Percentiles rank a stretch among this genome's conserved stretches.
phyloP scores from a whole-genome alignment of 2,113 vertebrate genomes.

The Microtus oregoni region DNA sequence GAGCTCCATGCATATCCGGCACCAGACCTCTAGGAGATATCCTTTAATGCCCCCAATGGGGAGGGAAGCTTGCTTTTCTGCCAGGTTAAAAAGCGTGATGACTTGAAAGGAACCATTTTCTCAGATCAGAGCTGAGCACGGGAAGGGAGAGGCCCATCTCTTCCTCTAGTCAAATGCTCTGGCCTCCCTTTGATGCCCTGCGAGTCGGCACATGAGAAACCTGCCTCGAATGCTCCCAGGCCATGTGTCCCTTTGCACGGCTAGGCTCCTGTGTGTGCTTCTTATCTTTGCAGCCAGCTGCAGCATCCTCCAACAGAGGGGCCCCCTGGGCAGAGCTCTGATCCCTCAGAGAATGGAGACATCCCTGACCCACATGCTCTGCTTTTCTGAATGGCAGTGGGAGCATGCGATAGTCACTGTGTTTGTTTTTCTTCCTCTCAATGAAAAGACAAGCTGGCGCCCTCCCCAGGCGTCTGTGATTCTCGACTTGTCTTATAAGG shows the following conservation, averaged over 20 bases:
- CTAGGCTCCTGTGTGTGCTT: neutral
- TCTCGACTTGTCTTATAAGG: neutral
- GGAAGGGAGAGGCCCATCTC: neutral
- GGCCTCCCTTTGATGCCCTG: constrained; percentile 1
- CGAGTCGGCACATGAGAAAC: neutral
- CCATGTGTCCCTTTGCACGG: neutral
- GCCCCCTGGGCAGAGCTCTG: neutral
- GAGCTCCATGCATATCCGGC: neutral
- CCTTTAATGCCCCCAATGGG: neutral
- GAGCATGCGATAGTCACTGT: neutral
- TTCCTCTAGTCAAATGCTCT: neutral
- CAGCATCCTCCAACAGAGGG: neutral
- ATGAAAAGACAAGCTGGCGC: neutral
- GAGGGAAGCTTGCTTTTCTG: neutral
- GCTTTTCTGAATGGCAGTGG: neutral
- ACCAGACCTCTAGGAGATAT: neutral
- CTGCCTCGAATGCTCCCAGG: neutral
- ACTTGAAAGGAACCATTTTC: neutral
- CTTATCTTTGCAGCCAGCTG: neutral
- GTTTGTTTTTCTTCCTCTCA: neutral
- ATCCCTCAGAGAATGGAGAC: neutral
- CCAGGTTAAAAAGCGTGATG: neutral
- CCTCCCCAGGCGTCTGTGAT: neutral
- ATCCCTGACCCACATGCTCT: neutral
- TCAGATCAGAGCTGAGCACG: neutral